phyloP scores from a whole-genome alignment of 2,797 vertebrate genomes.

The Florisuga fusca region DNA sequence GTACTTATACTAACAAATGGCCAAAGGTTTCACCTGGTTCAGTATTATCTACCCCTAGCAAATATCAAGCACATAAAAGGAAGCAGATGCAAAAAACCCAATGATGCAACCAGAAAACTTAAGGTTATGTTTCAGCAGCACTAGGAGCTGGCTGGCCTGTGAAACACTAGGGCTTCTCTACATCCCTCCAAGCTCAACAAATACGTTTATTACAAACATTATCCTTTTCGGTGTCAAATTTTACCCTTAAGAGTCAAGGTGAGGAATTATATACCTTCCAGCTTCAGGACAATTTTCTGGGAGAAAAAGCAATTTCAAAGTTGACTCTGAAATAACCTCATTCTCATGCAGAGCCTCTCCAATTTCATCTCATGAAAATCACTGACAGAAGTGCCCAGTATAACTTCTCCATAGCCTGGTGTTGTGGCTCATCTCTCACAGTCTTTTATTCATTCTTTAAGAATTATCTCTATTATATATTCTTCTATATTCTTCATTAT shows the following conservation, averaged over 20 bases:
- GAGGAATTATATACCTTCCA: neutral
- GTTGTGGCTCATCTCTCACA: neutral
- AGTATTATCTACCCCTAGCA: neutral
- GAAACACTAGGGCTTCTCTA: neutral
- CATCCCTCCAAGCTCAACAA: neutral
- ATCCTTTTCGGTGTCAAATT: neutral
- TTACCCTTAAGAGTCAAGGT: neutral
- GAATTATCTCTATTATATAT: neutral
- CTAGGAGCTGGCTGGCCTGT: neutral
- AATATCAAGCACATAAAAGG: neutral
- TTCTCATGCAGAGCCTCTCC: neutral
- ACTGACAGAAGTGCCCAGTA: accelerated
- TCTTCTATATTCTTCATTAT: neutral
- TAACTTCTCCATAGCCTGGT: neutral
- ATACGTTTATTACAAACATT: neutral
- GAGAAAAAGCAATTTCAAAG: neutral
- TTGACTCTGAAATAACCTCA: neutral
- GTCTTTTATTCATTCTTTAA: neutral
- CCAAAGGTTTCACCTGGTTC: neutral
- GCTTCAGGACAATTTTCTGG: neutral
- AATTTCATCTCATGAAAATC: neutral
- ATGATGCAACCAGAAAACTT: neutral
- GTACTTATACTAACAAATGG: neutral
- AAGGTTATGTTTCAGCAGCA: neutral
- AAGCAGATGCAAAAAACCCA: neutral